Evolutionary conservation across 2,888 invertebrate species (phyloP).

Genomic region (Anthoptus insignis): DNA sequence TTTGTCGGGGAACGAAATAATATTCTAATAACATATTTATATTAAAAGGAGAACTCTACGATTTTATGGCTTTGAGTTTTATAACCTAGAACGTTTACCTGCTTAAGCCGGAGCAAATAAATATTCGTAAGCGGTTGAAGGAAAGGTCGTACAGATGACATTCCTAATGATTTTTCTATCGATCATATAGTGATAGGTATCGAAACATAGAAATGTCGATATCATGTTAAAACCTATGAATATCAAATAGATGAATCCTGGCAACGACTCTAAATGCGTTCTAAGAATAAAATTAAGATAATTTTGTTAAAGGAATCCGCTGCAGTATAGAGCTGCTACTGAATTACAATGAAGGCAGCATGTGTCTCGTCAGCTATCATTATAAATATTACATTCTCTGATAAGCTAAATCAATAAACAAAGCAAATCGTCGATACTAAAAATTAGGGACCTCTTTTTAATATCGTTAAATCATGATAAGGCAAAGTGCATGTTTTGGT

Average conservation of each 20-base stretch:
- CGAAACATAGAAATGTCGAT: too few species aligned
- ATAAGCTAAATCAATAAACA: too few species aligned
- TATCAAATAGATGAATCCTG: background rate
- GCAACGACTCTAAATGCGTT: background rate
- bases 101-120: background rate
- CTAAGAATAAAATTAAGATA: background rate
- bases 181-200: background rate
- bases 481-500: background rate
- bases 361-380: too few species aligned
- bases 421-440: background rate
- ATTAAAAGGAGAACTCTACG: background rate
- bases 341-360: background rate
- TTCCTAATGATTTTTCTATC: background rate
- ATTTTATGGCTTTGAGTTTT: background rate
- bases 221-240: background rate
- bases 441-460: background rate
- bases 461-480: background rate
- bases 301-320: background rate
- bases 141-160: slow-evolving; percentile 13
- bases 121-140: background rate
- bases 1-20: too few species aligned
- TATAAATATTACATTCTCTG: too few species aligned
- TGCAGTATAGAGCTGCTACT: too few species aligned
- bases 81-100: background rate
- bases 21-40: too few species aligned